These are phyloP conservation scores for Synergus laeviventris DNA, from an alignment of 2,888 invertebrate genomes.

Conservation along the genomic window DNA sequence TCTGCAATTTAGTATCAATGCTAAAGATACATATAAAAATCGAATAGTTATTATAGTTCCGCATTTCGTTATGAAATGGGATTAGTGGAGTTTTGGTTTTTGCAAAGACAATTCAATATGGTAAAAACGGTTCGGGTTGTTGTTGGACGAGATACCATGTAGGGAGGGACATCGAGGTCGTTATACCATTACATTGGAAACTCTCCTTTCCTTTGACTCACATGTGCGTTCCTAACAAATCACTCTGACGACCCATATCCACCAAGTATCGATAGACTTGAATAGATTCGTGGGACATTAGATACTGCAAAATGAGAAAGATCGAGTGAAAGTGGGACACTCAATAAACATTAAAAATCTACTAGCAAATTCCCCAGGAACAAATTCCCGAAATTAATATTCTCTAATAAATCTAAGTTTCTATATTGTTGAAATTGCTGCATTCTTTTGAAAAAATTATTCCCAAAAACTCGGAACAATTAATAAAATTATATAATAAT, in stretches of 20 bases:
- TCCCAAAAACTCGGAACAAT: background rate
- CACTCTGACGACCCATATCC: slow-evolving; percentile 51
- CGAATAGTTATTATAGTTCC: too few species aligned
- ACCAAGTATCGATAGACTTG: slow-evolving; percentile 48
- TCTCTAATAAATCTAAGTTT: background rate
- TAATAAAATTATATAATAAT: too few species aligned
- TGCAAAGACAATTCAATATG: slow-evolving; percentile 49
- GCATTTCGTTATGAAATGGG: background rate
- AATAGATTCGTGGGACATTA: slow-evolving; percentile 47
- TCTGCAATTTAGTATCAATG: background rate
- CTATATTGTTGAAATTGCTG: too few species aligned
- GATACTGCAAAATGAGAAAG: slow-evolving; percentile 50
- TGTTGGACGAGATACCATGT: slow-evolving; percentile 60
- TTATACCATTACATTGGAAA: slow-evolving; percentile 52
- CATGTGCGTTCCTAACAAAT: slow-evolving; percentile 57
- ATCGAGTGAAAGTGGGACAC: slow-evolving; percentile 41
- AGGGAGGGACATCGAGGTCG: slow-evolving; percentile 67
- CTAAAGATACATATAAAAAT: too few species aligned
- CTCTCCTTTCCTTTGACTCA: slow-evolving; percentile 61
- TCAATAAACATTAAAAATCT: background rate
- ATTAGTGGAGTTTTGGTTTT: slow-evolving; percentile 15
- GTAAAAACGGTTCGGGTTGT: slow-evolving; percentile 14
- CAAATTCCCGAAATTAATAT: background rate
- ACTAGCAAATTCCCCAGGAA: background rate
- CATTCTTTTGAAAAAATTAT: background rate